Percentiles rank a stretch among this genome's conserved stretches.
Evolutionary conservation across 2,113 vertebrate genomes (phyloP).

Genomic region (Cnemophilus loriae): DNA sequence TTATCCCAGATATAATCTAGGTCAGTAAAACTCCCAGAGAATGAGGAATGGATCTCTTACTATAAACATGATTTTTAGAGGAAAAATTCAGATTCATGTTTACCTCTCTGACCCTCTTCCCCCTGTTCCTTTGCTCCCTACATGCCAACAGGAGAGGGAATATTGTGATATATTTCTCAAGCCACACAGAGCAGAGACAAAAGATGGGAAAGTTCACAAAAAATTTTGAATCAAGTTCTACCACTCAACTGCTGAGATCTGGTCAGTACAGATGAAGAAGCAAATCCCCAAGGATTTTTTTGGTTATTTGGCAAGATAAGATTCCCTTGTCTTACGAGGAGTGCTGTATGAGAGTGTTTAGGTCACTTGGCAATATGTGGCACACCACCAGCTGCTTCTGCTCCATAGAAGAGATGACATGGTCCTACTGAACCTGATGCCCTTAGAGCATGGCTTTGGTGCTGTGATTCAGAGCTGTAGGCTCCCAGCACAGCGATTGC

Average conservation of each 20-base stretch:
- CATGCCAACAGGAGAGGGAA: neutral
- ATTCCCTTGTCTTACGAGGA: neutral
- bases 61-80: neutral
- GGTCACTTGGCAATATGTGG: neutral
- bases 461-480: neutral
- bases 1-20: neutral
- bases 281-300: neutral
- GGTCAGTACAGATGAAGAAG: neutral
- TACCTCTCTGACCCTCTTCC: neutral
- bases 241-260: neutral
- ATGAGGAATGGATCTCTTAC: neutral
- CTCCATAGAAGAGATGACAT: neutral
- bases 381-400: neutral
- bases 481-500: rapidly evolving
- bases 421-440: neutral
- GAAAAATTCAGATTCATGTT: neutral
- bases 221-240: neutral
- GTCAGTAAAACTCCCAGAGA: neutral
- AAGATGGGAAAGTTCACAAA: neutral
- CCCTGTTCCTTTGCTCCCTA: neutral
- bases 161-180: neutral
- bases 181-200: neutral
- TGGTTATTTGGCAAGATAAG: neutral
- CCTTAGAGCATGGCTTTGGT: neutral
- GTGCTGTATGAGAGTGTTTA: neutral